Evolutionary conservation across 2,113 vertebrate species (phyloP), one percentile per base, ranked within the genome.

Genomic region (Collichthys lucidus): DNA sequence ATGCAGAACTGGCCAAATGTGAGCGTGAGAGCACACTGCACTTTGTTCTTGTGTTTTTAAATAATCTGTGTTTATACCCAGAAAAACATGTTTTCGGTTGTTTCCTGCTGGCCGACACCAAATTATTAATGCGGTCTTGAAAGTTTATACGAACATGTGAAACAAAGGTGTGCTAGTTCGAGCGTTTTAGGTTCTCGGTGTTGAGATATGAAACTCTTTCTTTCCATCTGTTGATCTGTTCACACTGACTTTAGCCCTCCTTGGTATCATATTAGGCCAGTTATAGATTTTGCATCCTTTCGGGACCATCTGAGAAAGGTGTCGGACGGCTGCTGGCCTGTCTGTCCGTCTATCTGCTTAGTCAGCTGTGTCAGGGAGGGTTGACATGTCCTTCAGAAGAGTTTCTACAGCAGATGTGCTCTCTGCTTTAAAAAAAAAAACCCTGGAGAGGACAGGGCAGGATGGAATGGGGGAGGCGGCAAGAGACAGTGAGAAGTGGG

Each of bases 341-440:
- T 15, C 47, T 3, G 29, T 66, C 79, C 20, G 16, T 87, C 55
- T 46, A 56, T 74, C 76, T 77, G 77, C 72, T 80, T 16, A 74
- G 53, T 89, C 79, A 76, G 73, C 72, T 74, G 66, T 80, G 80
- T 70, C 79, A 70, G 53, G 4, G 26, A 59, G 57, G n/a, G 61
- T 35, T 71, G 74, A 78, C 68, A 10, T 47, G 86, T 76, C 83
- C 90, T 90, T 91, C 82, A 59, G 26, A 59, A n/a, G 65, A 70
- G 69, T 61, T 74, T 76, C 79, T 20, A 50, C 65, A 61, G 70
- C 89, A 91, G 84, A 91, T 87, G 86, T 76, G 76, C 71, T 79
- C 71, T 73, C 26, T 68, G 70, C 67, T 75, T 20, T 78, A 85
- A 82, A n/a, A n/a, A n/a, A n/a, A 5, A 85, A 82, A 86, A 72